Conservation (phyloP, 2,113 vertebrate species). For the Phasianus colchicus region DNA sequence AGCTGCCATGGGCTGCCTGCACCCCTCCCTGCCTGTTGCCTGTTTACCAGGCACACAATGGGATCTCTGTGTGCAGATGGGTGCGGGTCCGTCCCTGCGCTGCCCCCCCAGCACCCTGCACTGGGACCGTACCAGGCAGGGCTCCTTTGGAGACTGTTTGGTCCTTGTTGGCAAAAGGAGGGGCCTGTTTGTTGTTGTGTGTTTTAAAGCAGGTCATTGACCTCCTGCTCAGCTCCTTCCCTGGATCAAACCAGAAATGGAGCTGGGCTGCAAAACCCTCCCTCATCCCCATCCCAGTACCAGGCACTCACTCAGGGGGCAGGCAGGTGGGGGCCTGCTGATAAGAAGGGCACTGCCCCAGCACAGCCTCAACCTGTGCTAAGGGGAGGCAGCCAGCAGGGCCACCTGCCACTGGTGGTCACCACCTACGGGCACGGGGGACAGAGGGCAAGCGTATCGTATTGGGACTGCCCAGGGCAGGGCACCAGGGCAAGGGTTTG, state of each 20-base stretch:
- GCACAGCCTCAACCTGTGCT: too few relatives aligned
- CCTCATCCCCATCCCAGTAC: neutral
- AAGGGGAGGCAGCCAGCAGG: too few relatives aligned
- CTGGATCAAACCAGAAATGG: neutral
- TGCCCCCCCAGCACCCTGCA: neutral
- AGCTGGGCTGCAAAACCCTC: neutral
- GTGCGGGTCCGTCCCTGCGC: neutral
- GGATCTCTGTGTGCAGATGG: constrained; percentile 14
- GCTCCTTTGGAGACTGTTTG: neutral
- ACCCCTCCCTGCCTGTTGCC: neutral
- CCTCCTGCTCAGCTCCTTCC: neutral
- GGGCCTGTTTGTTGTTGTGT: neutral
- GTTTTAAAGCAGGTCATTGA: neutral
- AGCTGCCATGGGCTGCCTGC: neutral
- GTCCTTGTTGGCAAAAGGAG: neutral
- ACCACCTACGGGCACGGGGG: neutral
- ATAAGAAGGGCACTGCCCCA: too few relatives aligned
- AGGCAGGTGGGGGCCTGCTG: too few relatives aligned
- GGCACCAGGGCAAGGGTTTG: too few relatives aligned
- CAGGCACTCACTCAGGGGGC: neutral
- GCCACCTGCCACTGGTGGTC: too few relatives aligned
- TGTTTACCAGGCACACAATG: constrained; percentile 65
- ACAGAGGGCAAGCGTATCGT: neutral
- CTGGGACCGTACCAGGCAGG: constrained; percentile 23
- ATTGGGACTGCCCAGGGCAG: neutral